Base-by-base conservation (phyloP, 2,113 vertebrate species). In the Rhinoptilus africanus region DNA sequence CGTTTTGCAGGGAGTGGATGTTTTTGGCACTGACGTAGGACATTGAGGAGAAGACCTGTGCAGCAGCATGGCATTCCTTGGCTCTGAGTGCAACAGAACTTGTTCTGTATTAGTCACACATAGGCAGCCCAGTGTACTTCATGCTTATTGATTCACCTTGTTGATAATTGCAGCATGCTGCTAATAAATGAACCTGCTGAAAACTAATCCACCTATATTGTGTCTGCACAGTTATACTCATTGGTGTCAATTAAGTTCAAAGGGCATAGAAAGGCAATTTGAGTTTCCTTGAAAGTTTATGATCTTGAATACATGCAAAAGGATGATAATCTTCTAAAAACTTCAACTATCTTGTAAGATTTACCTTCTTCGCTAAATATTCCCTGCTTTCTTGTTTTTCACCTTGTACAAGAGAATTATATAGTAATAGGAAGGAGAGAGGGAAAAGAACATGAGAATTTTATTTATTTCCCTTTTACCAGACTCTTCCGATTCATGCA, bases 131-230 rank as follows among this genome's bases (percentile, higher is more conserved):
- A 68, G 77, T 92, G 97, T 96, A 97, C 97, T 98, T 98, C 97
- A 97, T 97, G 97, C 97, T 97, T 94, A 82, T 53, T 97, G 97
- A 98, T 97, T 98, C 97, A 98, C 97, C 97, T 98, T 97, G 97
- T 90, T 98, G 98, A 97, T 98, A 98, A 95, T 62, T 91, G 86
- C 95, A 97, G 93, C 91, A 73, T 96, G 93, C 92, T 97, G 96
- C 95, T 97, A 97, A 97, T 97, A 97, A 97, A 98, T 93, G 96
- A 98, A 97, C 92, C 93, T 96, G 81, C 89, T 96, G 89, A 97
- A 96, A 97, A 97, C 77, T 80, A 96, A 97, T 97, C 95, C 95
- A 97, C 93, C 79, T 80, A 11, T 81, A 63, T 43, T 94, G 93
- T 97, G 84, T 96, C 92, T 96, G 96, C 92, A 64, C 78, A 96